These are phyloP conservation scores for Ctenopoma kingsleyae DNA, from an alignment of 2,797 vertebrate species.

Conservation along the genomic window DNA sequence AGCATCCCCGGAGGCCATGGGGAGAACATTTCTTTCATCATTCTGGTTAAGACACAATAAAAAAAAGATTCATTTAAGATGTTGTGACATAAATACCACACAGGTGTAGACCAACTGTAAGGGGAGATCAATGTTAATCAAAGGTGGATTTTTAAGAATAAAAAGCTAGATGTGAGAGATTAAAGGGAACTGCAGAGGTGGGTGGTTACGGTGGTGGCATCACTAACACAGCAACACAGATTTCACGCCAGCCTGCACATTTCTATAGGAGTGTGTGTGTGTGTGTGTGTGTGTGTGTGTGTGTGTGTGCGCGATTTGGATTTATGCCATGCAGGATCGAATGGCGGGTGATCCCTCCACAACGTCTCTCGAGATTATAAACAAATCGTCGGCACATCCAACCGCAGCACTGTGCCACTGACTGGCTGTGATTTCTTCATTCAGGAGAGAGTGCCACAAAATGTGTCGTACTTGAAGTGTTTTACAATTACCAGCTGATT, in stretches of 20 bases:
- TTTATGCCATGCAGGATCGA: slow-evolving; percentile 31
- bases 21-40: slow-evolving; percentile 71
- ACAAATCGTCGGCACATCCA: slow-evolving; percentile 39
- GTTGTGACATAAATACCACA: slow-evolving; percentile 52
- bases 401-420: slow-evolving; percentile 29
- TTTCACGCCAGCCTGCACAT: slow-evolving; percentile 41
- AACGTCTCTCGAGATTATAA: slow-evolving; percentile 37
- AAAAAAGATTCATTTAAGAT: slow-evolving; percentile 72
- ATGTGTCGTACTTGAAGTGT: slow-evolving; percentile 79
- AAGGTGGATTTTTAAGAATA: slow-evolving; percentile 55
- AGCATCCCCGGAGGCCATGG: slow-evolving; percentile 56
- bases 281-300: neutral
- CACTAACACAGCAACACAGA: neutral
- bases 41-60: slow-evolving; percentile 66
- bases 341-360: slow-evolving; percentile 35
- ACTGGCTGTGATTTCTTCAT: slow-evolving; percentile 72
- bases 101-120: slow-evolving; percentile 39
- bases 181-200: slow-evolving; percentile 3
- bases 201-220: slow-evolving; percentile 3
- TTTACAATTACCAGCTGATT: slow-evolving; percentile 83
- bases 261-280: slow-evolving; percentile 43
- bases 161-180: slow-evolving; percentile 23
- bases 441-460: slow-evolving; percentile 63
- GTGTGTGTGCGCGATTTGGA: slow-evolving; percentile 33
- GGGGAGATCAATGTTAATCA: slow-evolving; percentile 66